Percentiles rank a stretch among this genome's conserved stretches.
Conservation (phyloP, 1,140 invertebrate species). For the Macrocentrus cingulum region DNA sequence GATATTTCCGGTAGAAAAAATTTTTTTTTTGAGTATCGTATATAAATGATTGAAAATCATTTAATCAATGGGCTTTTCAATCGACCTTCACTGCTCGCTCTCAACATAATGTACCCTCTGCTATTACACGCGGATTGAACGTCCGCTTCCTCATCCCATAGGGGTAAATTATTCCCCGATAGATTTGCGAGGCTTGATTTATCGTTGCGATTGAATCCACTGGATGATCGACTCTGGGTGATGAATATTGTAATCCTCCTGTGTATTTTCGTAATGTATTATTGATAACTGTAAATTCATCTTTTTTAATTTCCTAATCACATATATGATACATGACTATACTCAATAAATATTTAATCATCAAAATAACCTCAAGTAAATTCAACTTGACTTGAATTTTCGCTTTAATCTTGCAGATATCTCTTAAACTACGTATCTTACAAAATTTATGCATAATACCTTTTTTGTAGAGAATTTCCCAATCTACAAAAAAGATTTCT, state of each 20-base stretch:
- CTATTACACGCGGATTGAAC: slow-evolving; percentile 17
- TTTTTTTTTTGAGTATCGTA: too few relatives aligned
- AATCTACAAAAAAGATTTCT: too few relatives aligned
- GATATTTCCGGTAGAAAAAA: too few relatives aligned
- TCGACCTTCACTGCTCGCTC: neutral
- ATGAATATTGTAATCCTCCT: slow-evolving; percentile 35
- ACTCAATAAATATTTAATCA: neutral
- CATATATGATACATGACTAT: neutral
- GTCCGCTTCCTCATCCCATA: slow-evolving; percentile 15
- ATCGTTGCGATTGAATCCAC: slow-evolving; percentile 30
- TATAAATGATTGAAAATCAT: slow-evolving; percentile 16
- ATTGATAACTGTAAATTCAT: slow-evolving; percentile 10
- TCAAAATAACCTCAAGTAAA: too few relatives aligned
- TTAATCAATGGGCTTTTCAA: slow-evolving; percentile 21
- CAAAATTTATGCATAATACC: too few relatives aligned
- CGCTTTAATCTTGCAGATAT: too few relatives aligned
- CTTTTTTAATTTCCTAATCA: too few relatives aligned
- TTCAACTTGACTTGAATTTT: neutral
- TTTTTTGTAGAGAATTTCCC: too few relatives aligned
- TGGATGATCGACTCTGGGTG: slow-evolving; percentile 18
- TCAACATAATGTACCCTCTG: slow-evolving; percentile 17
- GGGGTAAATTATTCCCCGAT: slow-evolving; percentile 31
- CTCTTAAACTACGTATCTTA: too few relatives aligned
- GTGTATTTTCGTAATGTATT: slow-evolving; percentile 20
- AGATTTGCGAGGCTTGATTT: slow-evolving; percentile 40